Percentiles rank a stretch among this genome's conserved stretches.
Evolutionary conservation across 2,797 vertebrate species (phyloP).

Genomic region (Alfaro cultratus): DNA sequence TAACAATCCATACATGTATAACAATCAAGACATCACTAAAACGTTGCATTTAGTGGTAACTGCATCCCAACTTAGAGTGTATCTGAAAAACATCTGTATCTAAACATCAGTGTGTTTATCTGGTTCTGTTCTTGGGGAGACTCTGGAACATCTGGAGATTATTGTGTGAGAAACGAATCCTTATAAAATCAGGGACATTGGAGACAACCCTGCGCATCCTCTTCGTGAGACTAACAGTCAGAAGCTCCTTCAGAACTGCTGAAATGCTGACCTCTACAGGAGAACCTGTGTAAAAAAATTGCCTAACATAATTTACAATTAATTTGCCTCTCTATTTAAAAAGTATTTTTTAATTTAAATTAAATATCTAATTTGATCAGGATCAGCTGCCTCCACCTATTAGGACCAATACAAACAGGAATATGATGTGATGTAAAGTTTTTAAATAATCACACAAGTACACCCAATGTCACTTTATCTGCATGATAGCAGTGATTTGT

Average conservation of each 20-base stretch:
- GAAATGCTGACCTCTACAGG: neutral
- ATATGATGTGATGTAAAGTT: neutral
- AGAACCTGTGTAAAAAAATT: neutral
- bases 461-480: neutral
- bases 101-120: too few species aligned
- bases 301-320: neutral
- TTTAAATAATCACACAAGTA: neutral
- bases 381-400: neutral
- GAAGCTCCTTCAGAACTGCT: neutral
- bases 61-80: too few species aligned
- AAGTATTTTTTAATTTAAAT: neutral
- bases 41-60: too few species aligned
- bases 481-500: neutral
- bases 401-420: neutral
- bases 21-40: too few species aligned
- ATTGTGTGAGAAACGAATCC: neutral
- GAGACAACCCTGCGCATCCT: neutral
- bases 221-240: neutral
- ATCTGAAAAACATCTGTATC: too few species aligned
- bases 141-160: neutral
- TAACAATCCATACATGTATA: too few species aligned
- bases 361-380: neutral
- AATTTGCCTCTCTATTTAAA: neutral
- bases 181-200: neutral
- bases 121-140: neutral